Evolutionary conservation across 2,113 vertebrate species (phyloP), one percentile per base, ranked within the genome.

Genomic region (Otocyon megalotis): DNA sequence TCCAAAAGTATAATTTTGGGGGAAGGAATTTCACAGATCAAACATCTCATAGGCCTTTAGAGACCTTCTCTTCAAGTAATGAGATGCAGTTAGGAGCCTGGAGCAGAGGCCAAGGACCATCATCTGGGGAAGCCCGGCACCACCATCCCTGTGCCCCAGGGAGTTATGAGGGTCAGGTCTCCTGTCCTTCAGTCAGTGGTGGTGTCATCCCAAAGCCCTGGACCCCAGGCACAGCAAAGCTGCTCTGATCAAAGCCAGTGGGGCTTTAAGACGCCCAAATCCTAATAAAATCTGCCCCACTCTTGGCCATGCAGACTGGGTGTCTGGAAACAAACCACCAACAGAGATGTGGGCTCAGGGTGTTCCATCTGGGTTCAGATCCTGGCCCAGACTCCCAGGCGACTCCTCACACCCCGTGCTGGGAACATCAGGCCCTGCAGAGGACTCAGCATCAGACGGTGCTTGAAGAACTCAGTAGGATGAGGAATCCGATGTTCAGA

Each of bases 351-450:
- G 4, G 4, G 43, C 2, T 24, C 0, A 2, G 58, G 13, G 9
- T 13, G 1, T 0, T 1, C 5, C 3, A 2, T 63, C 48, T 54
- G 58, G 26, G n/a, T 17, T 17, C 71, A 0, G 30, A 30, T 35
- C 26, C 13, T 17, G 0, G 14, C 8, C 2, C 8, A 0, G 9
- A 16, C 43, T 4, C 37, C 2, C 2, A 22, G 24, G 16, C 0
- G 15, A 74, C 65, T 20, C 28, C 80, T 62, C 77, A 12, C 2
- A 37, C 32, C 37, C 56, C 13, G 3, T 15, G 14, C 13, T 13
- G n/a, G 20, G 12, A 28, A 14, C 28, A 24, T 2, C 22, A 65
- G 60, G 72, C 53, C 1, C 1, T 22, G 11, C 10, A 9, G 19
- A 15, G 82, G 60, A 8, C 14, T 8, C 50, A 2, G 16, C 50